Conservation (phyloP, 2,888 invertebrate genomes). For the Drosophila greeni region DNA sequence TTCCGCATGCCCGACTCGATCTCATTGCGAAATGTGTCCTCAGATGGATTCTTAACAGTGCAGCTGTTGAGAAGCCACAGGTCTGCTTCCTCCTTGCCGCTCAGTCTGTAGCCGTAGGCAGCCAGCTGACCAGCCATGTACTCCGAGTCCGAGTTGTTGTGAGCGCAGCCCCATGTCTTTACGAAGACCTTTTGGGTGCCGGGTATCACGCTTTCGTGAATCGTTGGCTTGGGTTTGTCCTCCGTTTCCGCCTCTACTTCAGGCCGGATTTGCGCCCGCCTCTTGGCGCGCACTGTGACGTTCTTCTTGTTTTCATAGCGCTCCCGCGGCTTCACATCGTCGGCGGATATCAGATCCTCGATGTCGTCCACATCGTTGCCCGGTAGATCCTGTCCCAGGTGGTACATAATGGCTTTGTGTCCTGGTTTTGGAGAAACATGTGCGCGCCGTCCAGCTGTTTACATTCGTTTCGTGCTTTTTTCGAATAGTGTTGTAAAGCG, state of each 20-base stretch:
- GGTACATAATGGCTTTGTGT: constrained; percentile 15
- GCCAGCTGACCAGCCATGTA: constrained; percentile 98
- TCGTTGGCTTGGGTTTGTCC: constrained; percentile 61
- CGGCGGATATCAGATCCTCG: constrained; percentile 89
- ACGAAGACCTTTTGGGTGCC: constrained; percentile 90
- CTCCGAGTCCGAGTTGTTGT: constrained; percentile 98
- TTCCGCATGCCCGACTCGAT: constrained; percentile 86
- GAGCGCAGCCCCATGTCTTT: constrained; percentile 98
- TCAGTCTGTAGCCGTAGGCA: constrained; percentile 91
- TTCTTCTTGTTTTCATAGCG: constrained; percentile 85
- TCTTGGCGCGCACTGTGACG: constrained; percentile 84
- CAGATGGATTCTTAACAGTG: constrained; percentile 98
- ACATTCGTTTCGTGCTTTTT: constrained; percentile 19
- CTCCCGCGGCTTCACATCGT: constrained; percentile 89
- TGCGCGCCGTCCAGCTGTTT: constrained; percentile 56
- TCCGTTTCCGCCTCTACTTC: constrained; percentile 12
- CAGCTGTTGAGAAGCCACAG: constrained; percentile 98
- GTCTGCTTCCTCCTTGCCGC: constrained; percentile 89
- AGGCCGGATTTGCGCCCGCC: constrained; percentile 71
- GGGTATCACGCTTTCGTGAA: constrained; percentile 82
- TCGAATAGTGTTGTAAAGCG: constrained; percentile 21
- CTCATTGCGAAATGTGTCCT: constrained; percentile 95
- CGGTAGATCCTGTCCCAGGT: constrained; percentile 51
- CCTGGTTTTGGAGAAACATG: constrained; percentile 42
- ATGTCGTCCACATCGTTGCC: constrained; percentile 85